Evolutionary conservation across 2,113 vertebrate genomes (phyloP), one percentile per base, ranked within the genome.

Genomic region (Ia io): DNA sequence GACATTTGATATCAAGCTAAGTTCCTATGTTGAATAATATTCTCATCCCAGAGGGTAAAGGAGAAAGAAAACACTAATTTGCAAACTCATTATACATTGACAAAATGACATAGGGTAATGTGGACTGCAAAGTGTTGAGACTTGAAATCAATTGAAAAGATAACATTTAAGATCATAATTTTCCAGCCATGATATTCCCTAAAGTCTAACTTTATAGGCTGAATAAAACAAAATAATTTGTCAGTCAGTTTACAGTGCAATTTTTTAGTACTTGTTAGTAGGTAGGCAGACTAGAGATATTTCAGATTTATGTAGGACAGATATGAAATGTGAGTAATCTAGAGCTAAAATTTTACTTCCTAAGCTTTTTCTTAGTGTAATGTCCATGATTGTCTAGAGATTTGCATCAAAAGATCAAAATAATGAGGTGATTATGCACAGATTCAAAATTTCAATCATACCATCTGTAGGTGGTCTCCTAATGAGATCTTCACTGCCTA

Each of bases 371-470:
- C 65, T 95, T 71, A 47, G 18, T 85, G 63, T 91, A 91, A 92
- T 95, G 42, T 90, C 78, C 88, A 91, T 76, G 53, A 92, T 71
- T 83, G 69, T 90, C 47, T 86, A 53, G 88, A 97, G 88, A 95
- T 95, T 97, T 96, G 69, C 73, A 95, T 92, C 40, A 92, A 97
- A 96, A 94, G 88, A 97, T 97, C 76, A 97, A 94, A 95, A 96
- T 95, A 65, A 97, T 97, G 90, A 95, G 88, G 88, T 92, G 94
- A 97, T 97, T 97, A 95, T 92, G n/a, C 83, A 94, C 25, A 97
- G 86, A 88, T 92, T 86, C 69, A 92, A 95, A 97, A 61, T 97
- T 97, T 96, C 94, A 97, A 96, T 96, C 86, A 94, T 70, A 49
- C 73, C 85, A 88, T 92, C 93, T 91, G 70, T 91, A 95, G 96